phyloP scores from a whole-genome alignment of 1,140 invertebrate genomes.

The Hesperophylax magnus region DNA sequence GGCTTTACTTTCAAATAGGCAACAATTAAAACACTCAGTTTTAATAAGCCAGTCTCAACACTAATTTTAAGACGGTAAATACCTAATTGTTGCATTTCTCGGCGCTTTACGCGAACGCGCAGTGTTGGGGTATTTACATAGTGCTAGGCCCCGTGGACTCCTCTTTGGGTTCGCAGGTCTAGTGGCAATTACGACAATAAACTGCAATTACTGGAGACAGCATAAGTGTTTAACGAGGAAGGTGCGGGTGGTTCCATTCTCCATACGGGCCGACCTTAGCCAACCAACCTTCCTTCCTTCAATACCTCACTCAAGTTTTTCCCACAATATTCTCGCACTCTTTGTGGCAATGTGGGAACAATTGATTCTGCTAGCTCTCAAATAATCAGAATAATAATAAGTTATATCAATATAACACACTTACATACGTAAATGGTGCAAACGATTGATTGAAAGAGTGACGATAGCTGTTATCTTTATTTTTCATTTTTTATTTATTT shows the following conservation, averaged over 20 bases:
- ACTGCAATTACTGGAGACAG: slow-evolving; percentile 42
- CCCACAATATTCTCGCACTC: neutral
- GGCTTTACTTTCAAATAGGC: too few relatives aligned
- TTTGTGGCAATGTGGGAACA: neutral
- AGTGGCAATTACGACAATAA: slow-evolving; percentile 36
- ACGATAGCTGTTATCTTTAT: too few relatives aligned
- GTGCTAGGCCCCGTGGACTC: neutral
- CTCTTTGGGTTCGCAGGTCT: neutral
- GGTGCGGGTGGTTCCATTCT: slow-evolving; percentile 26
- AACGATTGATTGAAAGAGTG: too few relatives aligned
- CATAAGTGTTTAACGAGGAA: slow-evolving; percentile 44
- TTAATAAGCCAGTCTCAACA: too few relatives aligned
- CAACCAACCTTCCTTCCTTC: neutral
- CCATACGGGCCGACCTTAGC: slow-evolving; percentile 1
- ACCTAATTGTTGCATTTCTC: neutral
- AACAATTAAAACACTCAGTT: too few relatives aligned
- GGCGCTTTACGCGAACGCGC: neutral
- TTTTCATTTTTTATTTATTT: too few relatives aligned
- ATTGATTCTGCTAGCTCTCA: neutral
- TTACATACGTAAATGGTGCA: too few relatives aligned
- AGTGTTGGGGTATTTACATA: neutral
- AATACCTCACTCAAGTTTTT: too few relatives aligned
- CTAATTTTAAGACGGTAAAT: too few relatives aligned
- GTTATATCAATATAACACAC: too few relatives aligned
- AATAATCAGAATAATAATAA: neutral